Conservation (phyloP, 2,113 vertebrate species). For the Telmatochromis sp. region DNA sequence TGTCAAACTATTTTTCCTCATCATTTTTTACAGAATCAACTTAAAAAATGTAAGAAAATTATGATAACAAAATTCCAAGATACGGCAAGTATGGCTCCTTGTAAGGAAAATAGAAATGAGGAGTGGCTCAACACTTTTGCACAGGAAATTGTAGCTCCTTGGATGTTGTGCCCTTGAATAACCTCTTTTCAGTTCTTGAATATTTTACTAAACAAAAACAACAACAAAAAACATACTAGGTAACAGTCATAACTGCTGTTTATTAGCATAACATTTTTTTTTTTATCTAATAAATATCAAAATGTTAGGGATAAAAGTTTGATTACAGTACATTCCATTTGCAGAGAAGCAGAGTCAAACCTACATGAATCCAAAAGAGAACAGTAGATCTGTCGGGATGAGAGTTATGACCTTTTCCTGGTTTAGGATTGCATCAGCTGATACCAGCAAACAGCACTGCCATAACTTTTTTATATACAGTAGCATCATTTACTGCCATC, state of each 20-base stretch:
- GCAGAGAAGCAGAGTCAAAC: constrained; percentile 45
- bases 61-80: not conserved
- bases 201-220: not conserved
- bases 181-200: not conserved
- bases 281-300: constrained; percentile 64
- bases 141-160: not conserved
- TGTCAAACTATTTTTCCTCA: not conserved
- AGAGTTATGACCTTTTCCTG: constrained; percentile 19
- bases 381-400: constrained; percentile 17
- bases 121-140: not conserved
- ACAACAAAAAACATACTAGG: not conserved
- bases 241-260: constrained; percentile 60
- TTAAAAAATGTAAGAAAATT: not conserved
- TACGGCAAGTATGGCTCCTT: not conserved
- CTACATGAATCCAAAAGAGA: constrained; percentile 39
- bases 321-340: constrained; percentile 69
- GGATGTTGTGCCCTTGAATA: not conserved
- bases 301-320: constrained; percentile 36
- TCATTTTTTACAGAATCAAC: not conserved
- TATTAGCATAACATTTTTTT: constrained; percentile 64
- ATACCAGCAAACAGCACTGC: constrained; percentile 10
- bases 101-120: not conserved
- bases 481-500: not conserved
- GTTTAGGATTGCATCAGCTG: constrained; percentile 38
- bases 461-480: constrained; percentile 1